These are phyloP conservation scores for Pachyrhynchus sulphureomaculatus DNA, from an alignment of 1,140 invertebrate species.

Conservation along the genomic window DNA sequence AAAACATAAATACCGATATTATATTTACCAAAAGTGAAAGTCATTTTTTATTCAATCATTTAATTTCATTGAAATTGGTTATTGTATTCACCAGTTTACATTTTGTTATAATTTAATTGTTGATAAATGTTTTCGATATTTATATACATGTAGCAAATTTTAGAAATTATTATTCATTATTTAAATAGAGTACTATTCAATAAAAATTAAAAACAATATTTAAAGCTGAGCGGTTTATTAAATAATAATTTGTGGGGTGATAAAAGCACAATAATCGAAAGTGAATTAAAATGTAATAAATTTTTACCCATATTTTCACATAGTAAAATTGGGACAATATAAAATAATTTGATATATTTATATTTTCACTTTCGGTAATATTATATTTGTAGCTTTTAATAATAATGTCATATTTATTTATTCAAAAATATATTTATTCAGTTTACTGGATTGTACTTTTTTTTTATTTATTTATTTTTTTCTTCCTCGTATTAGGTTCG, in stretches of 20 bases:
- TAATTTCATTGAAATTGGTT: conserved; percentile 13
- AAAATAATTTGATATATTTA: not conserved
- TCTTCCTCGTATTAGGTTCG: too few relatives aligned
- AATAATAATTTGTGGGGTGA: conserved; percentile 1
- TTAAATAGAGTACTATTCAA: conserved; percentile 5
- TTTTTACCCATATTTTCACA: conserved; percentile 1
- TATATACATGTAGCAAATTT: conserved; percentile 10
- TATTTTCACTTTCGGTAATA: not conserved
- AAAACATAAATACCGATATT: conserved; percentile 19
- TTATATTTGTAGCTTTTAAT: too few relatives aligned
- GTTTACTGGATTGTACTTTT: too few relatives aligned
- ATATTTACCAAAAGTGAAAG: conserved; percentile 23
- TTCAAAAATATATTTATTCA: too few relatives aligned
- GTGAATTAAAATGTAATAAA: conserved; percentile 1
- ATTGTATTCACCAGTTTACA: conserved; percentile 23
- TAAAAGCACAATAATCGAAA: conserved; percentile 4
- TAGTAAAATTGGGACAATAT: not conserved
- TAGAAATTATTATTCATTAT: conserved; percentile 12
- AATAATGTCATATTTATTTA: too few relatives aligned
- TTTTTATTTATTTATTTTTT: too few relatives aligned
- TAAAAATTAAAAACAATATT: conserved; percentile 12
- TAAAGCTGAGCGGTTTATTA: conserved; percentile 1
- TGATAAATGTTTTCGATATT: conserved; percentile 1
- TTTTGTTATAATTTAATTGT: conserved; percentile 28
- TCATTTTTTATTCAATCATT: conserved; percentile 17